Evolutionary conservation across 2,113 vertebrate genomes (phyloP).

Genomic region (Platysteira castanea): DNA sequence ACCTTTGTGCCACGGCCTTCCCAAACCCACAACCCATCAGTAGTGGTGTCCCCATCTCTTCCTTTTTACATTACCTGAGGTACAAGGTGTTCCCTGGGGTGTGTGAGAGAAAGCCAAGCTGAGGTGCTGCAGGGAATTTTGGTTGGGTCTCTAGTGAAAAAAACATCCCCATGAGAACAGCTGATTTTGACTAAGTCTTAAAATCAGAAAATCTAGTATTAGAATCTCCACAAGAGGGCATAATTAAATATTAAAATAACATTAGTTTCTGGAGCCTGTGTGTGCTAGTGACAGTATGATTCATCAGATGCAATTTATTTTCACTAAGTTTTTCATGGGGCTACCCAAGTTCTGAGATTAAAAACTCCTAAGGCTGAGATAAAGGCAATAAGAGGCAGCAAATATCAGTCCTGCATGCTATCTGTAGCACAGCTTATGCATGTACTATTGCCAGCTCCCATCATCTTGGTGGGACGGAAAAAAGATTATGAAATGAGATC

Average conservation of each 20-base stretch:
- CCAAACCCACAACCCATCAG: neutral
- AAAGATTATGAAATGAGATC: neutral
- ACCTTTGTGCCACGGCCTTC: neutral
- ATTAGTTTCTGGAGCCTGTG: neutral
- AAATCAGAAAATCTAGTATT: neutral
- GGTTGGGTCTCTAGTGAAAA: neutral
- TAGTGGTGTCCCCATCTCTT: neutral
- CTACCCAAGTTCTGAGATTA: neutral
- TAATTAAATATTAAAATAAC: neutral
- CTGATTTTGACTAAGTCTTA: neutral
- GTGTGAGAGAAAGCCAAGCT: neutral
- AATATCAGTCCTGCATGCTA: neutral
- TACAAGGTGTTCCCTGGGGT: rapidly evolving
- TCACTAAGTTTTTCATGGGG: neutral
- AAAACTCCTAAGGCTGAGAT: neutral
- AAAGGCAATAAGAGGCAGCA: neutral
- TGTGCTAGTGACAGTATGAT: neutral
- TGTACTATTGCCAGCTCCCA: neutral
- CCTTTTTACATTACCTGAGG: neutral
- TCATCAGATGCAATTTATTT: neutral
- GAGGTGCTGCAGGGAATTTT: neutral
- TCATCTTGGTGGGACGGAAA: neutral
- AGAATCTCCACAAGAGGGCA: neutral
- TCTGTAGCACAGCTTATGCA: neutral
- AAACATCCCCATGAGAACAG: neutral